Conservation (phyloP, 2,113 vertebrate genomes). For the Austrofundulus limnaeus region DNA sequence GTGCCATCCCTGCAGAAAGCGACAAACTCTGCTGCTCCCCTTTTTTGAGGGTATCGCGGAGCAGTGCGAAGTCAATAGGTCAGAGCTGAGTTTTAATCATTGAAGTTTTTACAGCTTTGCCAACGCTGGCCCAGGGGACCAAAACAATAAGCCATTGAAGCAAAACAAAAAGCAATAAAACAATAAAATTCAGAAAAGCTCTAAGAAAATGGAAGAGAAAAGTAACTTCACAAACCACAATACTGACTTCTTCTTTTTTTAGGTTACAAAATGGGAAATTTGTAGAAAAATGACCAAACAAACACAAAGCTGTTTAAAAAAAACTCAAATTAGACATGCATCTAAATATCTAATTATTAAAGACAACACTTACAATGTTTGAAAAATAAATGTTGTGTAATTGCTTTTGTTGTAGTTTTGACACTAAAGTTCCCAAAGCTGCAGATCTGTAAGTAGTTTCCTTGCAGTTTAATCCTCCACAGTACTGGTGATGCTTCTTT, state of each 20-base stretch:
- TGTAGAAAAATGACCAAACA: not conserved
- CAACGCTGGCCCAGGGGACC: not conserved
- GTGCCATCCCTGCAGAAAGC: slow-evolving; percentile 33
- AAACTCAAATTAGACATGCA: too few species aligned
- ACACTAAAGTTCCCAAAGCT: not conserved
- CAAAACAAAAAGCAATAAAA: not conserved
- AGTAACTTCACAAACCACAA: not conserved
- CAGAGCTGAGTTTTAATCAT: slow-evolving; percentile 35
- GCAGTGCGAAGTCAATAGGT: slow-evolving; percentile 44
- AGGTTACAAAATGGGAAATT: not conserved
- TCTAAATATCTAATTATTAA: too few species aligned
- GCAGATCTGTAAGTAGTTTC: not conserved
- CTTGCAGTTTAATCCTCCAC: slow-evolving; percentile 6
- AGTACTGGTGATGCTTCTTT: slow-evolving; percentile 3
- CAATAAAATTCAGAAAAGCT: not conserved
- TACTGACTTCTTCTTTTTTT: not conserved
- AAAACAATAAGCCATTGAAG: not conserved
- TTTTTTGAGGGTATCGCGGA: slow-evolving; percentile 20
- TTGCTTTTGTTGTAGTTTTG: too few species aligned
- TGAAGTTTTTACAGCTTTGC: not conserved
- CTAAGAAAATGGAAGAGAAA: not conserved
- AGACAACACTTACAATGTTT: too few species aligned
- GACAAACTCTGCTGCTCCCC: slow-evolving; percentile 32
- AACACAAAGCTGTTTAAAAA: too few species aligned
- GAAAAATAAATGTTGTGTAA: too few species aligned